Evolutionary conservation across 2,113 vertebrate genomes (phyloP).

Genomic region (Seriola dumerili): DNA sequence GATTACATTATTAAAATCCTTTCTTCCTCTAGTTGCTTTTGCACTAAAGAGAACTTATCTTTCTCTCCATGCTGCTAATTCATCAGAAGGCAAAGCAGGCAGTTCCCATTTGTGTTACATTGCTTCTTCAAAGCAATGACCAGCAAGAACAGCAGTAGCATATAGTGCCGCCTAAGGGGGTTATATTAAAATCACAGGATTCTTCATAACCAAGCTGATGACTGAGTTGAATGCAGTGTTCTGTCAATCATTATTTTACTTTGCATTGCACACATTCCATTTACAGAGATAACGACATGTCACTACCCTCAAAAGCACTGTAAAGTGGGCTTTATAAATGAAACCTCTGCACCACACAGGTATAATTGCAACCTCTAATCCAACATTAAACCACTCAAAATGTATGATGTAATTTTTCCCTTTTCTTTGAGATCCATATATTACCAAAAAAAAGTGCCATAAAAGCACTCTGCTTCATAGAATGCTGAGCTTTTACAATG

Average conservation of each 20-base stretch:
- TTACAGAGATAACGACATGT: constrained; percentile 60
- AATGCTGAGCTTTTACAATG: constrained; percentile 49
- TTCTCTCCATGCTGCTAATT: constrained; percentile 25
- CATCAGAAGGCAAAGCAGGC: constrained; percentile 27
- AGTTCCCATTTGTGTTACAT: constrained; percentile 23
- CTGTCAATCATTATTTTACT: constrained; percentile 58
- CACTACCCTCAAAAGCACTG: constrained; percentile 48
- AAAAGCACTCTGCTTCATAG: constrained; percentile 65
- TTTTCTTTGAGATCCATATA: constrained; percentile 75
- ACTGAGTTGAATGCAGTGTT: constrained; percentile 47
- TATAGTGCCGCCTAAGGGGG: constrained; percentile 33
- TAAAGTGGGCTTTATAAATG: constrained; percentile 63
- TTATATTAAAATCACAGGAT: constrained; percentile 44
- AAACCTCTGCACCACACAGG: constrained; percentile 56
- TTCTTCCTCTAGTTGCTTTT: constrained; percentile 26
- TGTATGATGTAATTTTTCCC: constrained; percentile 66
- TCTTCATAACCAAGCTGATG: constrained; percentile 30
- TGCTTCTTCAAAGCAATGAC: constrained; percentile 8
- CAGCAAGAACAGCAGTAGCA: constrained; percentile 5
- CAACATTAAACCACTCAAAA: constrained; percentile 72
- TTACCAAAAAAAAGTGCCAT: constrained; percentile 69
- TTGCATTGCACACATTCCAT: constrained; percentile 65
- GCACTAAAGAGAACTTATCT: neutral
- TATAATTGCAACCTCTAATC: constrained; percentile 68
- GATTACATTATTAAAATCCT: constrained; percentile 21